A percentile compares a stretch with the other conserved stretches of the same genome.
These are phyloP conservation scores for Atrichornis clamosus DNA, from an alignment of 2,113 vertebrate genomes.

Conservation along the genomic window DNA sequence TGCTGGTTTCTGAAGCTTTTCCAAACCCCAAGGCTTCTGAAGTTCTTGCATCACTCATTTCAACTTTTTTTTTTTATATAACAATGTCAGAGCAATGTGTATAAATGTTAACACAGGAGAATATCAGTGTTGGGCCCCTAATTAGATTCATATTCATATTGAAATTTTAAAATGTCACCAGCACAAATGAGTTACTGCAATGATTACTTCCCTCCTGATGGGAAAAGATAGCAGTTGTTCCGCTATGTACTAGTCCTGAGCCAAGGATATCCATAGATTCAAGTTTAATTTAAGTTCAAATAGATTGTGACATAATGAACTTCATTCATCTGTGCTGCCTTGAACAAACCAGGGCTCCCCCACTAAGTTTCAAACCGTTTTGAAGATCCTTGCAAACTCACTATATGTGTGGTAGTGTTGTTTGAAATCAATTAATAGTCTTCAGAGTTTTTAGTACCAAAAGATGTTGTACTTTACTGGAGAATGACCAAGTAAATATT, in stretches of 20 bases:
- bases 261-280: neutral
- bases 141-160: conserved; percentile 27
- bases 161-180: conserved; percentile 6
- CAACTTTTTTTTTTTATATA: neutral
- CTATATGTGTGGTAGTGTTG: neutral
- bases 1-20: conserved; percentile 33
- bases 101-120: conserved; percentile 20
- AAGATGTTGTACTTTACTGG: neutral
- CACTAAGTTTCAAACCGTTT: neutral
- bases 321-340: neutral
- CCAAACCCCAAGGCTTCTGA: conserved; percentile 48
- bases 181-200: neutral
- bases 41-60: conserved; percentile 21
- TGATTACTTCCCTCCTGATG: neutral
- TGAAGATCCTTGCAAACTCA: neutral
- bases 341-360: neutral
- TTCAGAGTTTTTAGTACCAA: neutral
- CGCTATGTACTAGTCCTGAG: neutral
- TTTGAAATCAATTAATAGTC: neutral
- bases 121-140: neutral
- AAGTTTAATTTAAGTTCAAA: neutral
- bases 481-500: conserved; percentile 42
- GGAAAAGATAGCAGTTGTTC: conserved; percentile 2
- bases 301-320: neutral
- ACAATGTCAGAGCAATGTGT: neutral